Evolutionary conservation across 2,113 vertebrate genomes (phyloP), one percentile per base, ranked within the genome.

Genomic region (Brachirus orientalis): DNA sequence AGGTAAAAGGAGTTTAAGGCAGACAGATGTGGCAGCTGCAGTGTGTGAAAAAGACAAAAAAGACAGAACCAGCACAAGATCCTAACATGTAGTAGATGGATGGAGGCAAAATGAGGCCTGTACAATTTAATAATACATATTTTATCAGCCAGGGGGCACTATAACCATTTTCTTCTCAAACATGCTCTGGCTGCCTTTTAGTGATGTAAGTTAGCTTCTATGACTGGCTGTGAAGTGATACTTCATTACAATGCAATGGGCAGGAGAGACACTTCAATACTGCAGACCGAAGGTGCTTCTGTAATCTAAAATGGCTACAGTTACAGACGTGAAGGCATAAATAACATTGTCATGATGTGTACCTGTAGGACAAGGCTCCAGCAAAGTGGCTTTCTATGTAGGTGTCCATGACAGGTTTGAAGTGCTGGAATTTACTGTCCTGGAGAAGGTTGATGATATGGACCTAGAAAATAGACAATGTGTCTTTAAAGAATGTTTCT

Each of bases 351-450:
- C 33, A 36, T n/a, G n/a, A 36, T 63, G 1, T 16, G 50, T 90
- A 98, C 98, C 97, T 98, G 93, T 99, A 97, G 14, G 96, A 98
- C 85, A 99, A 92, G 1, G 97, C 97, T 74, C 98, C 98, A 2
- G 97, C 96, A 86, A 99, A 99, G 84, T 99, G 97, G 84, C 96
- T 96, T 89, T 99, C 96, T 14, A 99, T 99, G 40, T 99, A 99
- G 44, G 97, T 99, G 87, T 99, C 98, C 98, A 99, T 99, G 81
- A 99, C 98, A 0, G 98, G 98, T 56, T 96, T 98, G 89, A 99
- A 99, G 83, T 99, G 96, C 77, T 98, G 95, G 88, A 99, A 99
- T 87, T 99, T 99, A 92, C 96, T 98, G 91, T 99, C 98, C 90
- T 99, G 98, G 54, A 99, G 95, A 82, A 99, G 91, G 88, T 99